phyloP scores from a whole-genome alignment of 2,888 invertebrate genomes.

The Melanargia galathea region DNA sequence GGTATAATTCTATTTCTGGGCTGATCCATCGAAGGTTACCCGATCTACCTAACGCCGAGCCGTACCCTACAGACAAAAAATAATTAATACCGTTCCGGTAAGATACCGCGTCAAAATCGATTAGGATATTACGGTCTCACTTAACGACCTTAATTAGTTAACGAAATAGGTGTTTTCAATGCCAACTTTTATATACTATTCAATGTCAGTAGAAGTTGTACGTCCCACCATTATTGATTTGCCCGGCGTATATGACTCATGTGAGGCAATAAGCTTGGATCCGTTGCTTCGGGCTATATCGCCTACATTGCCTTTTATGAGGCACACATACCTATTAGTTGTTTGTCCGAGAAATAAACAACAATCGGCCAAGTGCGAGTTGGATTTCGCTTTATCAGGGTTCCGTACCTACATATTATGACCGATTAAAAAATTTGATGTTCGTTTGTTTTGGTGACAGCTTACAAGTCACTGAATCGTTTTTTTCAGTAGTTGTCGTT shows the following conservation, averaged over 20 bases:
- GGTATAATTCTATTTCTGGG: too few relatives aligned
- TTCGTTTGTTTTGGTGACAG: too few relatives aligned
- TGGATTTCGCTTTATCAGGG: too few relatives aligned
- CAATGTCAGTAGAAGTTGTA: slow-evolving; percentile 56
- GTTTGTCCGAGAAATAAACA: background rate
- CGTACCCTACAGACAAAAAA: too few relatives aligned
- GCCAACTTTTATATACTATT: slow-evolving; percentile 37
- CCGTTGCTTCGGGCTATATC: slow-evolving; percentile 28
- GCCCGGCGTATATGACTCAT: slow-evolving; percentile 59
- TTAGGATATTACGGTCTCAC: background rate
- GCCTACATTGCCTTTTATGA: slow-evolving; percentile 45
- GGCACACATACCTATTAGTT: slow-evolving; percentile 1
- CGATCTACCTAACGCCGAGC: too few relatives aligned
- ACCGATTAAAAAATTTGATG: too few relatives aligned
- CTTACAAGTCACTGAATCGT: too few relatives aligned
- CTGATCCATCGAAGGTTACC: too few relatives aligned
- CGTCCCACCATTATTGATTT: slow-evolving; percentile 57
- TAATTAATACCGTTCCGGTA: background rate
- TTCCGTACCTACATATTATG: too few relatives aligned
- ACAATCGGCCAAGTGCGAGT: too few relatives aligned
- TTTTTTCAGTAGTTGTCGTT: too few relatives aligned
- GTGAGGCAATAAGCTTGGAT: slow-evolving; percentile 41
- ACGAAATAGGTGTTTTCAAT: slow-evolving; percentile 29
- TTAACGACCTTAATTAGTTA: background rate
- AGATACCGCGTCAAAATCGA: background rate